phyloP scores from a whole-genome alignment of 2,888 invertebrate species.

The Sericinus montela region DNA sequence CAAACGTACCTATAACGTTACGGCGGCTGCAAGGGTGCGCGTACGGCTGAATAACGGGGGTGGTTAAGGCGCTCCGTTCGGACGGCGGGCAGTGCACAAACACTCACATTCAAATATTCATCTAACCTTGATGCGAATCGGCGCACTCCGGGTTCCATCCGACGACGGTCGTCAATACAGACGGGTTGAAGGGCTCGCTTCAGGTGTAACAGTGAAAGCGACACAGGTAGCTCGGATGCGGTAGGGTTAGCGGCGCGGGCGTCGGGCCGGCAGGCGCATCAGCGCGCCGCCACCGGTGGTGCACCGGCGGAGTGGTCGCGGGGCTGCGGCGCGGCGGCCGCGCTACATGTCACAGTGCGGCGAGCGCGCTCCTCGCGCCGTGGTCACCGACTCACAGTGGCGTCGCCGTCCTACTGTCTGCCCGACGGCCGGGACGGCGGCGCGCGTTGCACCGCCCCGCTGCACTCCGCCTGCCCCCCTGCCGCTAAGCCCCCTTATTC shows the following conservation, averaged over 20 bases:
- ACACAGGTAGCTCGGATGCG: slow-evolving; percentile 39
- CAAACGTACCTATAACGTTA: slow-evolving; percentile 57
- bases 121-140: slow-evolving; percentile 79
- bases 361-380: slow-evolving; percentile 75
- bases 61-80: slow-evolving; percentile 53
- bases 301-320: slow-evolving; percentile 68
- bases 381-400: slow-evolving; percentile 77
- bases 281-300: slow-evolving; percentile 71
- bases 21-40: slow-evolving; percentile 50
- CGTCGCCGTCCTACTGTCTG: slow-evolving; percentile 80
- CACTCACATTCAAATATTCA: slow-evolving; percentile 76
- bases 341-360: slow-evolving; percentile 76
- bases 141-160: slow-evolving; percentile 78
- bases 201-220: slow-evolving; percentile 58
- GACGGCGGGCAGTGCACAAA: slow-evolving; percentile 60
- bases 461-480: slow-evolving; percentile 74
- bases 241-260: slow-evolving; percentile 54
- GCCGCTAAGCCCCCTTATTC: slow-evolving; percentile 49
- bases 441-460: slow-evolving; percentile 78
- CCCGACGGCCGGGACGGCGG: slow-evolving; percentile 64
- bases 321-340: slow-evolving; percentile 60
- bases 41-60: slow-evolving; percentile 47
- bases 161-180: slow-evolving; percentile 69
- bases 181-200: slow-evolving; percentile 71
- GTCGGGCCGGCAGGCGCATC: slow-evolving; percentile 61